Conservation (phyloP, 1,140 invertebrate genomes). For the Neodiprion virginianus region DNA sequence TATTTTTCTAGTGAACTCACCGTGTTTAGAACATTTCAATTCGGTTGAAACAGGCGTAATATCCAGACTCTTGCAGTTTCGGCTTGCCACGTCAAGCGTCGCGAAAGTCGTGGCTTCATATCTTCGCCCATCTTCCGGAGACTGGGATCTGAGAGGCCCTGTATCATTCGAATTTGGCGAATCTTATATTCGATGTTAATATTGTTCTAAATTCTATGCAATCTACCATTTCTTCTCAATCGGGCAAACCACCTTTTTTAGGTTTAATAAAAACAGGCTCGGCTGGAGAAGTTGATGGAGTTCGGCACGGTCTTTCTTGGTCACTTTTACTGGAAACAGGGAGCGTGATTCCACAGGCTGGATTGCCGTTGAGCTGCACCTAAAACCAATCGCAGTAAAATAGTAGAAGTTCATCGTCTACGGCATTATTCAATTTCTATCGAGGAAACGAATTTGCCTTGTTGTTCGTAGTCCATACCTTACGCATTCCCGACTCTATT, state of each 20-base stretch:
- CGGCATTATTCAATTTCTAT: background rate
- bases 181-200: no score
- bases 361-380: constrained; percentile 36
- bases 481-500: constrained; percentile 79
- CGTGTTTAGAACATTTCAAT: no score
- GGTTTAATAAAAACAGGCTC: constrained; percentile 34
- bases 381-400: background rate
- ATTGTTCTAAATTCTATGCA: no score
- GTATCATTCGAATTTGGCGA: no score
- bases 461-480: constrained; percentile 47
- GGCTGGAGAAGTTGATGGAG: constrained; percentile 46
- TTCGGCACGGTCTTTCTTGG: constrained; percentile 37
- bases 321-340: constrained; percentile 36
- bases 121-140: no score
- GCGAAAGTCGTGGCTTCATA: no score
- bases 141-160: no score
- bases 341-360: constrained; percentile 28
- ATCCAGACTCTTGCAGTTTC: no score
- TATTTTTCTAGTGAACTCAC: no score
- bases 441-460: background rate
- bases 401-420: constrained; percentile 11
- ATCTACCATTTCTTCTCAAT: no score
- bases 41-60: no score
- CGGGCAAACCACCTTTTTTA: constrained; percentile 20
- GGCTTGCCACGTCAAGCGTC: no score